These are phyloP conservation scores for Cuculus canorus DNA, from an alignment of 2,797 vertebrate genomes.

Conservation along the genomic window DNA sequence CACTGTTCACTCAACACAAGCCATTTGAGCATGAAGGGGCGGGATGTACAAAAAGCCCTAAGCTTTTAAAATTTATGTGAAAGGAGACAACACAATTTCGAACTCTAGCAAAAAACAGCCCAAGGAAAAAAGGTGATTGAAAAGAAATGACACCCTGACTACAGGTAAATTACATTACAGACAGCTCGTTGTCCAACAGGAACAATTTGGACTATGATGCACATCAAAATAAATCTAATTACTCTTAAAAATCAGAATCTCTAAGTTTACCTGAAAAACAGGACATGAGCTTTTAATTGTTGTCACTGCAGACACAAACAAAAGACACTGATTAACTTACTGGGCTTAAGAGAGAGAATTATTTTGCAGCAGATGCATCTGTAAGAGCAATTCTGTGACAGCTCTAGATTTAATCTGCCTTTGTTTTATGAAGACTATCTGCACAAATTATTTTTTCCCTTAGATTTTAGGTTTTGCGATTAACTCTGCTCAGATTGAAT, in stretches of 20 bases:
- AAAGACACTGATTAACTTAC: constrained; percentile 52
- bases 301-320: constrained; percentile 57
- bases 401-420: constrained; percentile 68
- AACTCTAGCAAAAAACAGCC: constrained; percentile 22
- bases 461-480: constrained; percentile 66
- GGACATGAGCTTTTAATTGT: constrained; percentile 71
- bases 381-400: constrained; percentile 47
- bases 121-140: constrained; percentile 46
- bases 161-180: constrained; percentile 74
- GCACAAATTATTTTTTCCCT: constrained; percentile 52
- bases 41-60: background rate
- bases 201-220: constrained; percentile 70
- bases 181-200: constrained; percentile 64
- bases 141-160: constrained; percentile 59
- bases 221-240: constrained; percentile 75
- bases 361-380: constrained; percentile 64
- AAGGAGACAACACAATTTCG: constrained; percentile 4
- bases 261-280: constrained; percentile 66
- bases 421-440: constrained; percentile 75
- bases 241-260: constrained; percentile 62
- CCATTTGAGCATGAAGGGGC: background rate
- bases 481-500: constrained; percentile 48
- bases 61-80: background rate
- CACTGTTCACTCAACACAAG: background rate
- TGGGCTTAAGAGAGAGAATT: constrained; percentile 69